phyloP scores from a whole-genome alignment of 1,140 invertebrate genomes.

The Berghia stephanieae region DNA sequence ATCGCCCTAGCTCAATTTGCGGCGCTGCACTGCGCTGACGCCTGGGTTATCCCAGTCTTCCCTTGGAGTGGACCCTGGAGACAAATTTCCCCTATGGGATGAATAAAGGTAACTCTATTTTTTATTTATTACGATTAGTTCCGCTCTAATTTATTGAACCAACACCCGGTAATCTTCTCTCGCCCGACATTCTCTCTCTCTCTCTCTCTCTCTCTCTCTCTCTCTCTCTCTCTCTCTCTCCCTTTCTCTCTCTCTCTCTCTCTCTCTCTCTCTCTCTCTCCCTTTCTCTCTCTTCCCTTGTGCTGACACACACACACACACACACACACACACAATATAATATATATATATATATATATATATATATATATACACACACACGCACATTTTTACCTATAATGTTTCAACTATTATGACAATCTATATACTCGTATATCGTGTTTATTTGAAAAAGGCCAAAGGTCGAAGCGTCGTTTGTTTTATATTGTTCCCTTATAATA shows the following conservation, averaged over 20 bases:
- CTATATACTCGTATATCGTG: background rate
- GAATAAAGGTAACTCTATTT: background rate
- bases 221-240: background rate
- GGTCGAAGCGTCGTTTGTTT: no score
- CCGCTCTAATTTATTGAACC: background rate
- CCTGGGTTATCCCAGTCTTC: no score
- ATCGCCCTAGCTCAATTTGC: background rate
- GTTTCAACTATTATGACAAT: no score
- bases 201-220: slow-evolving; percentile 4
- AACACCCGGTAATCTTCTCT: background rate
- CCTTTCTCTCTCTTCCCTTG: background rate
- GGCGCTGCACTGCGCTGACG: background rate
- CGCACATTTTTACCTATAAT: no score
- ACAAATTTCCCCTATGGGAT: background rate
- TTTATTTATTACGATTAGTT: background rate
- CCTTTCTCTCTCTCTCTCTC: background rate
- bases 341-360: slow-evolving; percentile 1
- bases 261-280: slow-evolving; percentile 2
- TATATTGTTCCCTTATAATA: no score
- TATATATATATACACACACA: background rate
- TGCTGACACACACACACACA: background rate
- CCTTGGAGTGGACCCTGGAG: no score
- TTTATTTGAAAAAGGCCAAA: no score
- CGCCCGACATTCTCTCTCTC: background rate
- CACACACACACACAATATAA: no score